phyloP scores from a whole-genome alignment of 1,140 invertebrate species.

The Sesamia nonagrioides region DNA sequence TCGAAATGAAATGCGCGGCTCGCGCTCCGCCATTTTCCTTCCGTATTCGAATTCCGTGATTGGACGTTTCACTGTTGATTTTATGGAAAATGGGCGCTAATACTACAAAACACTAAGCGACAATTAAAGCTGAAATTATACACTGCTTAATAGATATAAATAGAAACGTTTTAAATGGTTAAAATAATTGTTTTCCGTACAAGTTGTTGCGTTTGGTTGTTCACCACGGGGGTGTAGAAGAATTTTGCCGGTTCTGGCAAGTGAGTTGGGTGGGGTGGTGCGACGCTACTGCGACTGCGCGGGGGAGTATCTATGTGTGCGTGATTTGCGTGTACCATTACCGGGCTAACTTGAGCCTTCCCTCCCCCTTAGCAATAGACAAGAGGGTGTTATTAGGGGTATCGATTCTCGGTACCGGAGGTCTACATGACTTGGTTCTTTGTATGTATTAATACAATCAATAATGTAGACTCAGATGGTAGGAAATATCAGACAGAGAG shows the following conservation, averaged over 20 bases:
- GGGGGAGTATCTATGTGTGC: constrained; percentile 67
- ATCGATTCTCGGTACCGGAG: constrained; percentile 61
- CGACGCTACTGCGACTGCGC: constrained; percentile 72
- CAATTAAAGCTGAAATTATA: constrained; percentile 76
- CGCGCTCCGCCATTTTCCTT: constrained; percentile 78
- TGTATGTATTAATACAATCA: constrained; percentile 81
- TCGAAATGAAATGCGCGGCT: constrained; percentile 50
- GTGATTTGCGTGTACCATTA: constrained; percentile 74
- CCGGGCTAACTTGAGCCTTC: constrained; percentile 64
- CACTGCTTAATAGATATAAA: constrained; percentile 60
- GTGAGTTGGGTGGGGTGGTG: constrained; percentile 78
- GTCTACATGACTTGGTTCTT: constrained; percentile 64
- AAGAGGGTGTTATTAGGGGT: constrained; percentile 50
- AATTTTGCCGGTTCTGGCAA: constrained; percentile 81
- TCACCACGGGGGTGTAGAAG: constrained; percentile 77
- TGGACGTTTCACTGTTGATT: constrained; percentile 48
- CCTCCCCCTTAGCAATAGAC: constrained; percentile 55
- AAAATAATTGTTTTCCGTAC: constrained; percentile 62
- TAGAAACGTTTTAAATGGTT: constrained; percentile 56
- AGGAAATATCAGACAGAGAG: constrained; percentile 82
- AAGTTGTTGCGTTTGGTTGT: constrained; percentile 80
- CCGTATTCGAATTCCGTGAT: constrained; percentile 56
- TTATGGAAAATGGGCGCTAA: constrained; percentile 51
- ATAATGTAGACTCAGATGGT: constrained; percentile 80
- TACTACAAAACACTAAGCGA: constrained; percentile 75